phyloP scores from a whole-genome alignment of 2,888 invertebrate genomes.

The Crioceris asparagi region DNA sequence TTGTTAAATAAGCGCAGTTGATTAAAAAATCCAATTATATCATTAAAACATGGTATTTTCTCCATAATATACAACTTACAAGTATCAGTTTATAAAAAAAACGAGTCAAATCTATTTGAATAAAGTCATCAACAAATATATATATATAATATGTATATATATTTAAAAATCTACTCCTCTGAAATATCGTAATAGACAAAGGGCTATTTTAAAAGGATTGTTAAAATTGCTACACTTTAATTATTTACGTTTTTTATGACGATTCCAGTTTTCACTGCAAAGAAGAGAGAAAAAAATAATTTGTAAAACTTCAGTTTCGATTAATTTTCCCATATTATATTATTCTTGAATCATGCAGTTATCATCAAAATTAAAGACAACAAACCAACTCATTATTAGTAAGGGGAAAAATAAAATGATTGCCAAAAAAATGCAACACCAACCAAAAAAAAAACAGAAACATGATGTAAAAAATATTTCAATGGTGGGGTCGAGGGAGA shows the following conservation, averaged over 20 bases:
- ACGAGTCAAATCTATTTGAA: no score
- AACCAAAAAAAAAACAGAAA: no score
- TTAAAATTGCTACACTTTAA: background rate
- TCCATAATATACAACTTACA: no score
- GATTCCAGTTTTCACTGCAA: background rate
- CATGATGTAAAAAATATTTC: no score
- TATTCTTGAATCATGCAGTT: no score
- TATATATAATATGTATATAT: no score
- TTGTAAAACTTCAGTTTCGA: background rate
- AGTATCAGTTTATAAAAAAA: no score
- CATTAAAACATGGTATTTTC: no score
- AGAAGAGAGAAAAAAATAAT: conserved; percentile 1
- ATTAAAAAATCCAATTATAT: conserved; percentile 18
- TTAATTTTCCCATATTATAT: conserved; percentile 4
- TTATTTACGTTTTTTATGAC: background rate
- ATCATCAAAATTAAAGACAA: no score
- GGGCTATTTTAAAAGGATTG: background rate
- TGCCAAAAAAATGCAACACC: conserved; percentile 21
- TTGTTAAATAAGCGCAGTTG: conserved; percentile 18
- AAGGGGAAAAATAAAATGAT: conserved; percentile 15
- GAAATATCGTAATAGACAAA: background rate
- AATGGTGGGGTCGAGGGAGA: no score
- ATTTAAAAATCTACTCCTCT: background rate
- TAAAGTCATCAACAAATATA: no score
- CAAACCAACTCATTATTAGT: conserved; percentile 16